phyloP scores from a whole-genome alignment of 2,113 vertebrate genomes.

The Jaculus jaculus region DNA sequence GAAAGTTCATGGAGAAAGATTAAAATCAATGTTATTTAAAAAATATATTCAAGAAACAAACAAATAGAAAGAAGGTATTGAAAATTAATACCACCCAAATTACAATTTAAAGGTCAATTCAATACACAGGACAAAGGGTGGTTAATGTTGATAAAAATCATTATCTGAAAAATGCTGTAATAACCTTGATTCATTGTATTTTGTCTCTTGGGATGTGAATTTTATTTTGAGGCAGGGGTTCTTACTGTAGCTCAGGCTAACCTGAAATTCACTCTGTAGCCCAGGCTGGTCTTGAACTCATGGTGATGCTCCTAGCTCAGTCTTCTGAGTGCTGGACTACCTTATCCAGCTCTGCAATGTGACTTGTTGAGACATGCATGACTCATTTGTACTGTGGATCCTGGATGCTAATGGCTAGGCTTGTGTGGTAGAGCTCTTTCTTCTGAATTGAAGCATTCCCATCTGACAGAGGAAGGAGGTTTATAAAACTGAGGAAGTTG shows the following conservation, averaged over 20 bases:
- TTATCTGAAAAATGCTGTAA: not conserved
- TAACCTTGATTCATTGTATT: not conserved
- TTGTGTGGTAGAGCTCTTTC: too few species aligned
- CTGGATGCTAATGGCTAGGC: too few species aligned
- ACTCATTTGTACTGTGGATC: too few species aligned
- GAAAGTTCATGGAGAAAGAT: constrained; percentile 18
- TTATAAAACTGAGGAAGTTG: too few species aligned
- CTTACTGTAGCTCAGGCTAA: too few species aligned
- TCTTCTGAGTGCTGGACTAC: too few species aligned
- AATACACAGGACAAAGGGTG: not conserved
- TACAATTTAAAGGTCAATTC: not conserved
- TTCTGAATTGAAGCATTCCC: too few species aligned
- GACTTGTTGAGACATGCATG: not conserved
- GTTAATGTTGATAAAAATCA: not conserved
- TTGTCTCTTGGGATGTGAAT: not conserved
- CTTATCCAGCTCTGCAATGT: not conserved
- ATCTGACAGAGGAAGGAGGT: too few species aligned
- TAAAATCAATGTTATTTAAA: not conserved
- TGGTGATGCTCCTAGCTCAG: not conserved
- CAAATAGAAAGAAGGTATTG: not conserved
- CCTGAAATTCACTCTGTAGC: too few species aligned
- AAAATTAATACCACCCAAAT: not conserved
- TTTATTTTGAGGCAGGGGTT: not conserved
- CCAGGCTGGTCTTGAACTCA: too few species aligned
- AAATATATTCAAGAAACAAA: not conserved